These are phyloP conservation scores for Aricia agestis DNA, from an alignment of 1,140 invertebrate species.

Conservation along the genomic window DNA sequence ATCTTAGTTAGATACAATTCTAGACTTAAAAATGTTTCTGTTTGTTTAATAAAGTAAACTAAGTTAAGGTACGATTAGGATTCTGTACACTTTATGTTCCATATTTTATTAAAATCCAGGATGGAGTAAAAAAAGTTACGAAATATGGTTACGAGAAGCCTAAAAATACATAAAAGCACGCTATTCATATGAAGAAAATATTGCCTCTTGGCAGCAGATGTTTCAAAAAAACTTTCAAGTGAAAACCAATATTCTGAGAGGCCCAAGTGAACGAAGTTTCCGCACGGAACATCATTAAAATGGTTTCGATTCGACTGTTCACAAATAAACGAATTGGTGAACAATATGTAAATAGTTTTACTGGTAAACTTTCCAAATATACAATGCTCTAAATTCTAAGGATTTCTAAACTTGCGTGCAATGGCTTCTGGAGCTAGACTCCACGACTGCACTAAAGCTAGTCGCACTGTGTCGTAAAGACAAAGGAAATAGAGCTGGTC, in stretches of 20 bases:
- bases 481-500: too few species aligned
- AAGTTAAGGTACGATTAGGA: too few species aligned
- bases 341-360: constrained; percentile 1
- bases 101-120: too few species aligned
- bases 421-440: not conserved
- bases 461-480: too few species aligned
- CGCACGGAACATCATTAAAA: constrained; percentile 11
- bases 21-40: too few species aligned
- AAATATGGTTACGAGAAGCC: not conserved
- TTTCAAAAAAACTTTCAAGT: constrained; percentile 12
- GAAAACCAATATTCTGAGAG: constrained; percentile 4
- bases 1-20: too few species aligned
- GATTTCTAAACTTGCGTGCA: not conserved
- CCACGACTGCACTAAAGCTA: too few species aligned
- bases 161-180: not conserved
- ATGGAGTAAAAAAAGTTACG: not conserved
- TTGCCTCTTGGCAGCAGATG: constrained; percentile 14
- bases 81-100: too few species aligned
- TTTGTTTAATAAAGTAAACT: too few species aligned
- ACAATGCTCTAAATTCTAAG: not conserved
- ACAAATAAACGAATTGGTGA: constrained; percentile 7
- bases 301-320: constrained; percentile 9
- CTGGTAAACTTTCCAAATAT: constrained; percentile 1
- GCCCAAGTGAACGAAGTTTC: not conserved
- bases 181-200: constrained; percentile 12